phyloP scores from a whole-genome alignment of 2,888 invertebrate genomes.

The Polyploca ridens region DNA sequence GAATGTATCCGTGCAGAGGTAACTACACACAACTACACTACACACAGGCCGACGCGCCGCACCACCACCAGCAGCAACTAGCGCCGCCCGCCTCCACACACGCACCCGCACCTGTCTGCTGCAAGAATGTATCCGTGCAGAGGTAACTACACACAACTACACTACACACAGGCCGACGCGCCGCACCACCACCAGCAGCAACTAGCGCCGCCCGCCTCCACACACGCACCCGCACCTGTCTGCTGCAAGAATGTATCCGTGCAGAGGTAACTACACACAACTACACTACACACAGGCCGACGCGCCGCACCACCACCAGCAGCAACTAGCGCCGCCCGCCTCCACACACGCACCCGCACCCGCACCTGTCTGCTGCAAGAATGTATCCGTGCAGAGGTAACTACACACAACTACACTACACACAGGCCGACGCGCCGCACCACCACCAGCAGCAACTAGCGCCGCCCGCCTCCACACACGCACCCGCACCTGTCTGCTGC shows the following conservation, averaged over 20 bases:
- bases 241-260: too few species aligned
- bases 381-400: too few species aligned
- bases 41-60: slow-evolving; percentile 94
- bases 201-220: slow-evolving; percentile 16
- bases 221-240: not conserved
- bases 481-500: too few species aligned
- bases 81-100: slow-evolving; percentile 16
- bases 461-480: slow-evolving; percentile 15
- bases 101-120: not conserved
- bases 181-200: slow-evolving; percentile 65
- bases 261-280: too few species aligned
- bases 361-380: too few species aligned
- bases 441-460: slow-evolving; percentile 31
- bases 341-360: not conserved
- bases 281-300: slow-evolving; percentile 87
- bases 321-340: slow-evolving; percentile 18
- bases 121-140: too few species aligned
- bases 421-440: slow-evolving; percentile 93
- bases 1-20: too few species aligned
- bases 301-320: slow-evolving; percentile 81
- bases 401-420: too few species aligned
- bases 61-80: slow-evolving; percentile 32
- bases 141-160: too few species aligned
- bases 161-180: slow-evolving; percentile 91
- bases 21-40: too few species aligned